phyloP scores from a whole-genome alignment of 2,113 vertebrate genomes.

The Colaptes auratus region DNA sequence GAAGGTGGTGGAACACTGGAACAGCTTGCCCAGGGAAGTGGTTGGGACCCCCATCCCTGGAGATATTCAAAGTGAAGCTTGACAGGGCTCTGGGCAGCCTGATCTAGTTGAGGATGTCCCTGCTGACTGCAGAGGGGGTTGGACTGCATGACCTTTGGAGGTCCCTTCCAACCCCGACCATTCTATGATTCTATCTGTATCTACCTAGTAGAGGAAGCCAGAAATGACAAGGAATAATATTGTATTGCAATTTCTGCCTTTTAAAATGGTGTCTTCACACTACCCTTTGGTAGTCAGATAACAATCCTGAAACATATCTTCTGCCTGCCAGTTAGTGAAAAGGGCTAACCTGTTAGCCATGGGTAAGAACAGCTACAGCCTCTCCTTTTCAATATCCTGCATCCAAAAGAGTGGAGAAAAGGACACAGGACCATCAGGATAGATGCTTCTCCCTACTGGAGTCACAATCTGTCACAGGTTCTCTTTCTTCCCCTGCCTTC shows the following conservation, averaged over 20 bases:
- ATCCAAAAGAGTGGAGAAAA: not conserved
- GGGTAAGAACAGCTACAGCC: not conserved
- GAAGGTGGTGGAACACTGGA: too few species aligned
- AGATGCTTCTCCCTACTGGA: not conserved
- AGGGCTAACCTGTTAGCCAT: not conserved
- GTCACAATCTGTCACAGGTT: not conserved
- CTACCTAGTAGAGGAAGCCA: not conserved
- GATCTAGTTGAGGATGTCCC: too few species aligned
- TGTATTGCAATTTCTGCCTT: not conserved
- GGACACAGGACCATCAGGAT: not conserved
- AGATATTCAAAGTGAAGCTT: too few species aligned
- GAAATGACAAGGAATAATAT: not conserved
- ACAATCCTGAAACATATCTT: not conserved
- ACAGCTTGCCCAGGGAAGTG: too few species aligned
- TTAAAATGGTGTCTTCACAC: not conserved
- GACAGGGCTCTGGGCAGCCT: too few species aligned
- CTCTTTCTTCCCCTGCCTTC: not conserved
- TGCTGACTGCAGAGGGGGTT: too few species aligned
- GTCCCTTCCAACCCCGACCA: too few species aligned
- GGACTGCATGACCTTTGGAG: too few species aligned
- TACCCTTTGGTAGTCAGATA: not conserved
- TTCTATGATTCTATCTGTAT: not conserved
- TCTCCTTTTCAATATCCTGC: not conserved
- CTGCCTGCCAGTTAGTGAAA: not conserved
- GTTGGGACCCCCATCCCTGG: too few species aligned